Percentiles rank a stretch among this genome's conserved stretches.
Evolutionary conservation across 2,888 invertebrate genomes (phyloP).

Genomic region (Platynereis dumerilii): DNA sequence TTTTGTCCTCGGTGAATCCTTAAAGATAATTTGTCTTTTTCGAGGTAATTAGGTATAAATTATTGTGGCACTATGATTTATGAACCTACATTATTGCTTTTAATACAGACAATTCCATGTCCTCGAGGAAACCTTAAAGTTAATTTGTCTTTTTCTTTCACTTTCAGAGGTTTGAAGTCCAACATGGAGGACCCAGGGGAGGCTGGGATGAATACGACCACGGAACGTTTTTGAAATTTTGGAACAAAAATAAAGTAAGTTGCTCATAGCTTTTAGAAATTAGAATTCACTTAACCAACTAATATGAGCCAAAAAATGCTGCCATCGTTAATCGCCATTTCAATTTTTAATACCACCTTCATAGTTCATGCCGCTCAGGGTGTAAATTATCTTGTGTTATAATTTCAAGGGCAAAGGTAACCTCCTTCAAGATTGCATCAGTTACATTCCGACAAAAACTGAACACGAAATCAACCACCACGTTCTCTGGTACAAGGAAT

Average conservation of each 20-base stretch:
- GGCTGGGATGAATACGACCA: conserved; percentile 64
- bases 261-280: too few species aligned
- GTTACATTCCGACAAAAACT: conserved; percentile 54
- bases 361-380: not conserved
- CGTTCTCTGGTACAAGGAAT: conserved; percentile 61
- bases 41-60: too few species aligned
- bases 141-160: not conserved
- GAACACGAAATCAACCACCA: conserved; percentile 56
- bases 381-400: too few species aligned
- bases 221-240: conserved; percentile 58
- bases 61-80: too few species aligned
- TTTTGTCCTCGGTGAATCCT: not conserved
- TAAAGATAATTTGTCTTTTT: too few species aligned
- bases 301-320: too few species aligned
- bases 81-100: too few species aligned
- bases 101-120: too few species aligned
- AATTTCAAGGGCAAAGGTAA: conserved; percentile 54
- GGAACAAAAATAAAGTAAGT: conserved; percentile 56
- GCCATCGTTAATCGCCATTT: not conserved
- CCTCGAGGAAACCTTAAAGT: too few species aligned
- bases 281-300: too few species aligned
- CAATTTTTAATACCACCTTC: not conserved
- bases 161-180: conserved; percentile 58
- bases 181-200: conserved; percentile 59
- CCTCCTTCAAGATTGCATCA: conserved; percentile 52